Evolutionary conservation across 2,888 invertebrate genomes (phyloP).

Genomic region (Thereva nobilitata): DNA sequence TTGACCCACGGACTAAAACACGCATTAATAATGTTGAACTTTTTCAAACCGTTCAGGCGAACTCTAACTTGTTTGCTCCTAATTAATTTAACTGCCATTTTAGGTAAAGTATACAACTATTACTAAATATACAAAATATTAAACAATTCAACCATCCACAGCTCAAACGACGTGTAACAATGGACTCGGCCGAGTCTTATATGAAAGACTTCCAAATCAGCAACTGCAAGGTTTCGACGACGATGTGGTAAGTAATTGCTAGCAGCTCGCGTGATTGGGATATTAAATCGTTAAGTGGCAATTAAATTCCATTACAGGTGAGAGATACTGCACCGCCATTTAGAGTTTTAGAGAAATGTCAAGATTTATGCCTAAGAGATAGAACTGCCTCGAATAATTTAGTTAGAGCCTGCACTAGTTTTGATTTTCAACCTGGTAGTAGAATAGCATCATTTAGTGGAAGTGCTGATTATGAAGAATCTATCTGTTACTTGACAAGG

Average conservation of each 20-base stretch:
- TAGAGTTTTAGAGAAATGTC: conserved; percentile 85
- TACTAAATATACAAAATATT: neutral
- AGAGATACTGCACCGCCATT: conserved; percentile 84
- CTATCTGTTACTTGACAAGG: conserved; percentile 81
- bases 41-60: conserved; percentile 23
- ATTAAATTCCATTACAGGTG: conserved; percentile 59
- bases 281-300: neutral
- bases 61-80: conserved; percentile 37
- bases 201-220: conserved; percentile 86
- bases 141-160: conserved; percentile 38
- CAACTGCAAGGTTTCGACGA: conserved; percentile 88
- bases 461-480: conserved; percentile 84
- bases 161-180: conserved; percentile 88
- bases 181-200: conserved; percentile 84
- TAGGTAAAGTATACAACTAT: conserved; percentile 40
- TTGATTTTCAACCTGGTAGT: conserved; percentile 89
- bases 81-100: conserved; percentile 34
- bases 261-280: neutral
- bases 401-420: conserved; percentile 82
- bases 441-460: conserved; percentile 81
- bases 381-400: conserved; percentile 76
- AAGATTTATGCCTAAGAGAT: conserved; percentile 81
- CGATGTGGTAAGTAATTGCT: conserved; percentile 69
- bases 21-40: conserved; percentile 28
- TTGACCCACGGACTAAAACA: too few species aligned